A percentile compares a stretch with the other conserved stretches of the same genome.
These are phyloP conservation scores for Actenoides lindsayi DNA, from an alignment of 2,113 vertebrate species.

Conservation along the genomic window DNA sequence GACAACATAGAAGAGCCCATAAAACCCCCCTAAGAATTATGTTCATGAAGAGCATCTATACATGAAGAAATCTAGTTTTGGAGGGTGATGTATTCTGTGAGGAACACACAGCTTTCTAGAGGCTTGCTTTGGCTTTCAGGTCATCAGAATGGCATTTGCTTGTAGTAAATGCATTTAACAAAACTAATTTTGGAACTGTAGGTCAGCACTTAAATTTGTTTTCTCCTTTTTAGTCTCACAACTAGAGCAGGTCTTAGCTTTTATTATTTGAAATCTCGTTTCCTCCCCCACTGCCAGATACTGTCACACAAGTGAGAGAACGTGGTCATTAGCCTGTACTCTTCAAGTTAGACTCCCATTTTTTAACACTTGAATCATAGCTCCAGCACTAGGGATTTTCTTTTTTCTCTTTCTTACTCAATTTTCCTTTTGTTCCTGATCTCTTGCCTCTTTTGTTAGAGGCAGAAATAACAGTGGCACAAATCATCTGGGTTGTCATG, in stretches of 20 bases:
- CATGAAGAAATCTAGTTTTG: neutral
- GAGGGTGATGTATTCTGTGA: neutral
- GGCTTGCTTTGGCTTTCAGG: neutral
- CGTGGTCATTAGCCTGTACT: neutral
- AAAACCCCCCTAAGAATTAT: neutral
- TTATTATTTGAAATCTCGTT: neutral
- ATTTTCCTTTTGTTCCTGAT: neutral
- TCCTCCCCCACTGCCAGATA: neutral
- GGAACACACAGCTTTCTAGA: neutral
- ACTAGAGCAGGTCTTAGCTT: neutral
- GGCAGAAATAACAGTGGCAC: neutral
- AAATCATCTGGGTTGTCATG: neutral
- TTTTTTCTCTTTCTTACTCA: neutral
- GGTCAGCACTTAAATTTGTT: slow-evolving; percentile 9
- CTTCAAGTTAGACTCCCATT: neutral
- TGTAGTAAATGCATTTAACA: neutral
- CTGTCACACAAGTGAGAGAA: neutral
- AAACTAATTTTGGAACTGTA: slow-evolving; percentile 25
- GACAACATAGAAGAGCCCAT: neutral
- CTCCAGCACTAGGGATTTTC: neutral
- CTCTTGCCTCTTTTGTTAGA: neutral
- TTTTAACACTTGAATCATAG: neutral
- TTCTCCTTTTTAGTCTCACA: neutral
- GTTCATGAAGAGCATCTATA: neutral
- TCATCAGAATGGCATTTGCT: slow-evolving; percentile 35